Percentiles rank a stretch among this genome's conserved stretches.
These are phyloP conservation scores for Halictus quadricinctus DNA, from an alignment of 2,888 invertebrate species.

Conservation along the genomic window DNA sequence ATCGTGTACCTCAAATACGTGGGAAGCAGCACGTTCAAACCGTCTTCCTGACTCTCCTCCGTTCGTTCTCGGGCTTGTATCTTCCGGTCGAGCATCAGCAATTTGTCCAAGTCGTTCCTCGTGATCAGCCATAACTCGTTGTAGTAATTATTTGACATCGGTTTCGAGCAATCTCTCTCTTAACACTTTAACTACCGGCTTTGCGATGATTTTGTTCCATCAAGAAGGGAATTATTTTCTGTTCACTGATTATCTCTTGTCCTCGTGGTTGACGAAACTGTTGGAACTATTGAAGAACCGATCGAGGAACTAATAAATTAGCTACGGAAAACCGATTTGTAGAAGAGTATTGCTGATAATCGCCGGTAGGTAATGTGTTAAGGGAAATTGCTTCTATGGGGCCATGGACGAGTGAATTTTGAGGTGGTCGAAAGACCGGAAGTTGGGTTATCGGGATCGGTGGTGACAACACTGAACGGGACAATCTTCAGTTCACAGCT, in stretches of 20 bases:
- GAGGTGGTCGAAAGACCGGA: neutral
- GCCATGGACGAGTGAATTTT: constrained; percentile 27
- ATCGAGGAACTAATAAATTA: neutral
- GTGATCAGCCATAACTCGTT: constrained; percentile 73
- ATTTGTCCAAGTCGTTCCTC: constrained; percentile 68
- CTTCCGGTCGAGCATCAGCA: constrained; percentile 68
- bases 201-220: neutral
- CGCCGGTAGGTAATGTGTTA: neutral
- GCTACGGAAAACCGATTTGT: neutral
- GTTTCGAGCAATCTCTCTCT: neutral
- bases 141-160: constrained; percentile 73
- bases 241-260: neutral
- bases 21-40: constrained; percentile 64
- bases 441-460: constrained; percentile 32
- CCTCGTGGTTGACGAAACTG: neutral
- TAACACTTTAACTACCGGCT: neutral
- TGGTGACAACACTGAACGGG: neutral
- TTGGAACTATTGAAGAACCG: neutral
- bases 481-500: constrained; percentile 35
- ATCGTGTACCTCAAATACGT: constrained; percentile 72
- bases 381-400: neutral
- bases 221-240: neutral
- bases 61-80: constrained; percentile 49
- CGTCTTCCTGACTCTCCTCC: constrained; percentile 31
- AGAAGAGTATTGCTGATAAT: neutral